Conservation (phyloP, 2,797 vertebrate genomes). For the Thripadectes ignobilis region DNA sequence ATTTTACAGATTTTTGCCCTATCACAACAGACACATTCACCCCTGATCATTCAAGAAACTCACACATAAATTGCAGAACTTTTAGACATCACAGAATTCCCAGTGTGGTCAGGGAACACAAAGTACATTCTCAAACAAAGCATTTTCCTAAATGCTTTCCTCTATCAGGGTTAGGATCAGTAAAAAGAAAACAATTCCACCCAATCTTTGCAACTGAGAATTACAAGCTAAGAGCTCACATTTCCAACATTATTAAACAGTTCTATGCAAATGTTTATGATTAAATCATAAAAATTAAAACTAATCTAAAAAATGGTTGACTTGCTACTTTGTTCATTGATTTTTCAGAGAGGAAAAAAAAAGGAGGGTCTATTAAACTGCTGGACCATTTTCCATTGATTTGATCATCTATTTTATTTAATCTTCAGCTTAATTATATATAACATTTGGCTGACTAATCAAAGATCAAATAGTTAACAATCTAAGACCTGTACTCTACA, state of each 20-base stretch:
- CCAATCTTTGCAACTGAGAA: not conserved
- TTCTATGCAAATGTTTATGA: not conserved
- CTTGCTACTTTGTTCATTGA: not conserved
- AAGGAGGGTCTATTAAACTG: not conserved
- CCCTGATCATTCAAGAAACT: not conserved
- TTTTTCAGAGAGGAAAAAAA: not conserved
- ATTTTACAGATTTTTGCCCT: not conserved
- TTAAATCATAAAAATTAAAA: not conserved
- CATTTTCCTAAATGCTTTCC: not conserved
- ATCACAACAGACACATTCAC: not conserved
- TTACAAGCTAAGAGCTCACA: not conserved
- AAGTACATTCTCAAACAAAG: not conserved
- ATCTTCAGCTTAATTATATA: slow-evolving; percentile 22
- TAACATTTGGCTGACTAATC: slow-evolving; percentile 30
- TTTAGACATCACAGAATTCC: not conserved
- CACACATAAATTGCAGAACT: not conserved
- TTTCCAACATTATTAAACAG: not conserved
- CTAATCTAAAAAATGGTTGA: not conserved
- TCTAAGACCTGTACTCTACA: not conserved
- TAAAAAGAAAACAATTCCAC: slow-evolving; percentile 2
- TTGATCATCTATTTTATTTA: slow-evolving; percentile 18
- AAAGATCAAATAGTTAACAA: slow-evolving; percentile 50
- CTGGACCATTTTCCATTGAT: not conserved
- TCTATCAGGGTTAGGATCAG: not conserved
- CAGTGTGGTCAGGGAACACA: not conserved